Evolutionary conservation across 2,888 invertebrate genomes (phyloP), one percentile per base, ranked within the genome.

Genomic region (Trichopoda pennipes): DNA sequence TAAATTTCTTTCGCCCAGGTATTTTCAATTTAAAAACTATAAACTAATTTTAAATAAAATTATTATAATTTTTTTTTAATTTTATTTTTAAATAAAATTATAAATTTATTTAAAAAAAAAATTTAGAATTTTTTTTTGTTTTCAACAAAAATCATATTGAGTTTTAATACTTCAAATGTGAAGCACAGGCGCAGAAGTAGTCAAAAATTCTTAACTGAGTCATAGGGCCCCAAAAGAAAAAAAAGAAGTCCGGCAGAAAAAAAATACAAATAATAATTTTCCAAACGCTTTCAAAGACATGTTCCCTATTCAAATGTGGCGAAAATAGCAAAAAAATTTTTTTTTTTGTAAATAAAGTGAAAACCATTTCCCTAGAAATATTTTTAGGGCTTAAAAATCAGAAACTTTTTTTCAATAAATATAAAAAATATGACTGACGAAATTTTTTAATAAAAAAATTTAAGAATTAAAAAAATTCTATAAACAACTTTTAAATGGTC

Each of bases 111-210:
- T 32, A 35, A 64, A 53, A 38, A 16, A 32, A 9, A 3, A 9
- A 12, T 38, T 51, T 23, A 32, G 12, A 28, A 53, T 51, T 42
- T 28, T 28, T 28, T n/a, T 28, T 56, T 38, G 9, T 32, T 6
- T 23, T 12, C 1, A 60, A 47, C 16, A 16, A 32, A 49, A 70
- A 17, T 12, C 35, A 64, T 3, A 66, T 44, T 49, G n/a, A 44
- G 47, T 32, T 49, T 17, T 66, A 74, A 66, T 77, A 75, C 76
- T 69, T 76, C 63, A 73, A 32, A 69, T 64, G 17, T 42, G 42
- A 38, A 79, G 81, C 82, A 79, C 82, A 82, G 68, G 82, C 82
- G 82, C 82, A 82, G 72, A 66, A 72, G 35, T 19, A 63, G 28
- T 6, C 0, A 19, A 19, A 66, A 79, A 76, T 61, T 75, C 72